phyloP scores from a whole-genome alignment of 2,797 vertebrate genomes.

The Falco peregrinus region DNA sequence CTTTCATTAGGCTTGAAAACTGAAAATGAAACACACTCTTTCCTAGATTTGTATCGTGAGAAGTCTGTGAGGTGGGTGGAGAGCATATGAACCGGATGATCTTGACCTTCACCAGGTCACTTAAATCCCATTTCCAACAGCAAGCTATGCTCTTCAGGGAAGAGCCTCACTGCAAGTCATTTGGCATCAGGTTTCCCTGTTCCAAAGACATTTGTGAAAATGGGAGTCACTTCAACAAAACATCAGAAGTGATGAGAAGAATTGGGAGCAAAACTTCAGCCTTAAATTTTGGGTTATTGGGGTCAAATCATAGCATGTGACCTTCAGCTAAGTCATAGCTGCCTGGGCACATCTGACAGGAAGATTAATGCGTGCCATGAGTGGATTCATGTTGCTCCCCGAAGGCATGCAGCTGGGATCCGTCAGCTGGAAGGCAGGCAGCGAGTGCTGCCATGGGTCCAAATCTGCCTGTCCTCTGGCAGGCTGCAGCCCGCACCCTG shows the following conservation, averaged over 20 bases:
- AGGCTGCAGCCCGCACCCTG: not conserved
- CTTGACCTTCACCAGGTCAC: not conserved
- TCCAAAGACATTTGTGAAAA: not conserved
- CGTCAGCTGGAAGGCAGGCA: not conserved
- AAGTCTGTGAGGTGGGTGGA: not conserved
- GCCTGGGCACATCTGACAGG: not conserved
- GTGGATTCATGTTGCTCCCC: not conserved
- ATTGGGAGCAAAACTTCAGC: not conserved
- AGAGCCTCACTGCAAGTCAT: not conserved
- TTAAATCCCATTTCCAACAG: not conserved
- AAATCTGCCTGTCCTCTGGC: not conserved
- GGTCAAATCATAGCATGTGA: not conserved
- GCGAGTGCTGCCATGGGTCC: not conserved
- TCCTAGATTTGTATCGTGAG: fast-evolving
- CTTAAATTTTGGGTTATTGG: not conserved
- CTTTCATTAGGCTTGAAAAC: not conserved
- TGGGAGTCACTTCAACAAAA: not conserved
- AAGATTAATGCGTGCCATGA: not conserved
- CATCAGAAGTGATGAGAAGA: not conserved
- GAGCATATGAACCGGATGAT: fast-evolving
- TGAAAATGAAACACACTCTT: not conserved
- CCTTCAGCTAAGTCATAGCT: not conserved
- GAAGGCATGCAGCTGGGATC: not conserved
- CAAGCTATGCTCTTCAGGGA: not conserved
- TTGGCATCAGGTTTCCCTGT: not conserved